Evolutionary conservation across 2,797 vertebrate species (phyloP).

Genomic region (Gallirallus australis): DNA sequence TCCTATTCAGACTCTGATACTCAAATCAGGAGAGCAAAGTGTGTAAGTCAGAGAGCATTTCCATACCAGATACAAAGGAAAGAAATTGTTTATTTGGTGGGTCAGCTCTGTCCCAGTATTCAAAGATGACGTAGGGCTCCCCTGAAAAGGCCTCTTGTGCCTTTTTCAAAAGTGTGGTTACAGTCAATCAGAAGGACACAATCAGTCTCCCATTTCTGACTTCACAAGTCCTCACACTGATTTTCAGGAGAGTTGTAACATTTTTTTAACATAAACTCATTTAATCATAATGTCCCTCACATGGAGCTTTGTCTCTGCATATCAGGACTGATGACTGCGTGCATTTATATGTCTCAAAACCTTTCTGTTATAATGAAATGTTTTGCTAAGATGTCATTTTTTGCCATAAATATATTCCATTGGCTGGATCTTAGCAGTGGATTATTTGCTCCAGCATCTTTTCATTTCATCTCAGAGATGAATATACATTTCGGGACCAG

Average conservation of each 20-base stretch:
- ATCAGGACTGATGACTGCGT: not conserved
- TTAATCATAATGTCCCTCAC: not conserved
- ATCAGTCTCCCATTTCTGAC: not conserved
- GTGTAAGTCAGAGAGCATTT: not conserved
- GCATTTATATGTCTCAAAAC: not conserved
- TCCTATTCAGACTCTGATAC: not conserved
- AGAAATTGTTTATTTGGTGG: not conserved
- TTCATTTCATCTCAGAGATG: not conserved
- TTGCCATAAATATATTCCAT: not conserved
- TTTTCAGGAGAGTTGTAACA: not conserved
- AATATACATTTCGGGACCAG: not conserved
- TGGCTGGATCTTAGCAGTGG: not conserved
- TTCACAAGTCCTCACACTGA: not conserved
- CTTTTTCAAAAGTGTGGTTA: not conserved
- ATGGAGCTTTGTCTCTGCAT: not conserved
- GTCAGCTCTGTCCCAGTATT: not conserved
- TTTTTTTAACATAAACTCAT: not conserved
- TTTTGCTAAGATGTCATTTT: not conserved
- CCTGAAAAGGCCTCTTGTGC: not conserved
- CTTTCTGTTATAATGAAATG: not conserved
- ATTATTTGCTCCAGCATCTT: constrained; percentile 27
- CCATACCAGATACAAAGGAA: not conserved
- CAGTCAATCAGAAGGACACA: not conserved
- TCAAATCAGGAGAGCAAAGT: not conserved
- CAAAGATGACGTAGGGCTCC: not conserved